Evolutionary conservation across 2,888 invertebrate genomes (phyloP), one percentile per base, ranked within the genome.

Genomic region (Macrophya annulata): DNA sequence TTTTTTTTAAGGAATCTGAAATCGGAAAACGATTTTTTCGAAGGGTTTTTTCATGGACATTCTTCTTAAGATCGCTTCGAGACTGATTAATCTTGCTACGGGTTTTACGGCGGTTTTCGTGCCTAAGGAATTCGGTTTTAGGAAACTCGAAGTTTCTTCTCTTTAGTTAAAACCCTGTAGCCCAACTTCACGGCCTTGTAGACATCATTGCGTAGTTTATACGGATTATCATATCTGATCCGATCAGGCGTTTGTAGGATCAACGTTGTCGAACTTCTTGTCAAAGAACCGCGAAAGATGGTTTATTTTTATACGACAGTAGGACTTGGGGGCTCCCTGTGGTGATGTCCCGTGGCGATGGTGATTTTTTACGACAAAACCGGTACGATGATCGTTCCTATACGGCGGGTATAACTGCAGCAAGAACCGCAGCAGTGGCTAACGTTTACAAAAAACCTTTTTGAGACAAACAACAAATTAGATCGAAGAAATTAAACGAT

Each of bases 301-400:
- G 48, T 25, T 68, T 71, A 68, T 48, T 83, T 83, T 83, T n/a
- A 65, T 25, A 25, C 68, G 1, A 83, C 68, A 45, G 68, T 43
- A 83, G 51, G 68, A 71, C 45, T 45, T 6, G 17, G 71, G 21
- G 71, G 21, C 43, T 43, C 48, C 83, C 83, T 48, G 83, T 45
- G n/a, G 83, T 12, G 48, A 68, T 5, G 31, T 48, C 65, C 71
- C 51, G 81, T 43, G 62, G 81, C 62, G 81, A 81, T 74, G 43
- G 62, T 81, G 83, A 31, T 83, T 68, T 68, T 83, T 83, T 68
- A 48, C 83, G 68, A 83, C 68, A 51, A 68, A 83, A 83, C 83
- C 83, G 83, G 83, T 83, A 43, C 62, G 25, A 68, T 68, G 15
- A 43, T 71, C 45, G 51, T 51, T n/a, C 25, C 77, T 62, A 43